Percentiles rank a stretch among this genome's conserved stretches.
Conservation (phyloP, 2,888 invertebrate genomes). For the Pristionchus fissidentatus region DNA sequence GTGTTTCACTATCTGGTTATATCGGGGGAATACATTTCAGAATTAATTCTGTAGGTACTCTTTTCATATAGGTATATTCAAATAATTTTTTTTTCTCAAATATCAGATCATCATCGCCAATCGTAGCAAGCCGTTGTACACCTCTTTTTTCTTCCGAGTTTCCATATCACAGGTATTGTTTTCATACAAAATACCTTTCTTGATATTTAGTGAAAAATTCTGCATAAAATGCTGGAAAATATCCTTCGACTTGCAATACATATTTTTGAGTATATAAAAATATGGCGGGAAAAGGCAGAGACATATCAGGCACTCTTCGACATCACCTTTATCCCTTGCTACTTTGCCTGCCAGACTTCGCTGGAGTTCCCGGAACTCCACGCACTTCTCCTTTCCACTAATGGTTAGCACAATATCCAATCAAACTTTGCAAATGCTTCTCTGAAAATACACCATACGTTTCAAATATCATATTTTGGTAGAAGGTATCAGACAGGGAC, state of each 20-base stretch:
- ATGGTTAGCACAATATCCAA: not conserved
- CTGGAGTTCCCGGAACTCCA: not conserved
- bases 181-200: not conserved
- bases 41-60: not conserved
- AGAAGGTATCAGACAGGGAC: too few species aligned
- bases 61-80: too few species aligned
- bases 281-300: not conserved
- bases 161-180: constrained; percentile 2
- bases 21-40: not conserved
- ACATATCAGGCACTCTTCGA: constrained; percentile 16
- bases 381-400: not conserved
- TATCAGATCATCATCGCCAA: constrained; percentile 13
- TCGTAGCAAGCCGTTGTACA: constrained; percentile 14
- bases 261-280: not conserved
- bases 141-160: constrained; percentile 19
- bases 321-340: constrained; percentile 8
- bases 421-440: not conserved
- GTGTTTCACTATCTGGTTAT: not conserved
- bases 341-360: constrained; percentile 23
- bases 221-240: not conserved
- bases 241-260: not conserved
- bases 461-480: too few species aligned
- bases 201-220: not conserved
- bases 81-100: not conserved
- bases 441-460: not conserved